Base-by-base conservation (phyloP, 2,113 vertebrate genomes). In the Microtus pennsylvanicus region DNA sequence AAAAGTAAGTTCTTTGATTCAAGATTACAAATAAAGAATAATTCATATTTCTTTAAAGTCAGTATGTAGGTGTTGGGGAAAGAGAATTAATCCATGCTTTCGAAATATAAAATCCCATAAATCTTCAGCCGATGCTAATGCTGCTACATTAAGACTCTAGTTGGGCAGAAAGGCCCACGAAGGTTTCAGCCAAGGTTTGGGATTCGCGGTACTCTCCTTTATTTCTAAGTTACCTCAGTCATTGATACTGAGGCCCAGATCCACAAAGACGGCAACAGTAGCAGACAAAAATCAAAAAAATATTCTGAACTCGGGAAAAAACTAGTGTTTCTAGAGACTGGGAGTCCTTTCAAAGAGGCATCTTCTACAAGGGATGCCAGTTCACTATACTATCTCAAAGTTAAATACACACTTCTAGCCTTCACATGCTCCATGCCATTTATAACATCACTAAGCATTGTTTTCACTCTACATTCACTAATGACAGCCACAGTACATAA, bases 271-370 rank as follows among this genome's bases (percentile, higher is more conserved):
- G 92, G 58, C 35, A 47, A 72, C 0, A 76, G 42, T 1, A 70
- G 55, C 47, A 33, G 16, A 67, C 4, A 63, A 90, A 26, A 86
- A 16, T 8, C 38, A 26, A 89, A 82, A 77, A 78, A 63, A 61
- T 78, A 42, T 75, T 52, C 38, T 83, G 19, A 97, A 95, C 42
- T 47, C 26, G 58, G 78, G 63, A 83, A 78, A 77, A 95, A 88
- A 77, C 3, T 24, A 19, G 50, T 16, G 69, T 26, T 76, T 83
- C 81, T 78, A 86, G 38, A 35, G 89, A 93, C 50, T 76, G 7
- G 75, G n/a, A 94, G 72, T 86, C 77, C 90, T 96, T 90, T 63
- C 81, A 93, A 90, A 91, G 35, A 24, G 92, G 45, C 35, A 93
- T 55, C 26, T 87, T 93, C 69, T 81, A 81, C 5, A 74, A 42